Base-by-base conservation (phyloP, 2,797 vertebrate species). In the Cirrhinus mrigala region DNA sequence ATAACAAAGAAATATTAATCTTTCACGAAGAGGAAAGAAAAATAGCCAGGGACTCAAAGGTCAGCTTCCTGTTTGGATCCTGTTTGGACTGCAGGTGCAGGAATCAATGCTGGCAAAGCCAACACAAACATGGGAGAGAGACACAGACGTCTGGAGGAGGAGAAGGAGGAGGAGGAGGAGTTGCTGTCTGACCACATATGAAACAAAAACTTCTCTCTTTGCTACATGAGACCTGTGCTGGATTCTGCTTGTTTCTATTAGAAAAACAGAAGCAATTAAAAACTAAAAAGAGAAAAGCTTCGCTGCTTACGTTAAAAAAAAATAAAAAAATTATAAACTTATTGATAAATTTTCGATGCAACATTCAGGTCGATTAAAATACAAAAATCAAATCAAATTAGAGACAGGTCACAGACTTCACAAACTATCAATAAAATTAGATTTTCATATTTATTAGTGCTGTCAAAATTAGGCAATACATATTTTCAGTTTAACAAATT, bases 31-130 rank as follows among this genome's bases (percentile, higher is more conserved):
- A 33, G 69, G 33, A 60, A 71, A 77, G 54, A 79, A 58, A 81
- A 85, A 79, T 6, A 18, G 74, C 74, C 66, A 12, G 64, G 79
- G 40, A 74, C 20, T 68, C 54, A 85, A 83, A 91, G 89, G 89
- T 87, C 85, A 77, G 68, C 84, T 85, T 89, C 87, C 88, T 88
- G 87, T 89, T 88, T 87, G 81, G 76, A 69, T 69, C 62, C 69
- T 46, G 69, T 24, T 74, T 77, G 73, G 27, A 73, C 70, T 79
- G 77, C 85, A 90, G 87, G 87, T 86, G 88, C 76, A 50, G n/a
- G 79, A 33, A 50, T 8, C 24, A 79, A 62, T 22, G 68, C 62
- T 37, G 73, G 66, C n/a, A 52, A 9, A 74, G 70, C 66, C 87
- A 85, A 81, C 73, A 79, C 73, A 88, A 81, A 84, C 56, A 70